Base-by-base conservation (phyloP, 1,140 invertebrate genomes). In the Brachionus rubens region DNA sequence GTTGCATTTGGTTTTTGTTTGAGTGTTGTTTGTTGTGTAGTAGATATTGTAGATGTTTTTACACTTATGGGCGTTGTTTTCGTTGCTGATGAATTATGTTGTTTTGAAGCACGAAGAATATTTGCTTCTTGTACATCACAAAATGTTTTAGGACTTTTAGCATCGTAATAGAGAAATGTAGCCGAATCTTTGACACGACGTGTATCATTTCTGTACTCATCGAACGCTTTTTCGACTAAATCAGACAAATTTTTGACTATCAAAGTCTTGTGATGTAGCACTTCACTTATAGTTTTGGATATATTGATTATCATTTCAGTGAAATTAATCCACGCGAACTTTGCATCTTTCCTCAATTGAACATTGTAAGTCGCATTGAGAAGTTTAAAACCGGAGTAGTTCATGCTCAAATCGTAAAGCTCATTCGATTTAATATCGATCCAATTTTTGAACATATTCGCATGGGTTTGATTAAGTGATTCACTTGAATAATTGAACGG, bases 291-390 rank as follows among this genome's bases (percentile, higher is more conserved):
- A 10, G 50, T 54, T 10, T 33, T 47, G 5, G 68, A 72, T 19
- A 72, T 72, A 36, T 72, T 72, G 6, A 72, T 48, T 3, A 72
- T 72, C 68, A 72, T 72, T 72, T 72, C 68, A 9, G 68, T 72
- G 30, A 72, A 72, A 21, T 72, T 72, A 16, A 72, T 72, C 68
- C 68, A 72, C 9, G 68, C 68, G 33, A 72, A 72, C n/a, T 48
- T 50, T n/a, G 68, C 68, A 10, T 72, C 68, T 48, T 72, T 72
- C 9, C 68, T 30, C 46, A 72, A 33, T 46, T 54, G 68, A 7
- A 72, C 50, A 41, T 72, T 72, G 28, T 72, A 72, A 10, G 68
- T 72, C 28, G 28, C 50, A 24, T 72, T 72, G 12, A 72, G 33
- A 6, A 50, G 68, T 28, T 33, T 50, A 36, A 50, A 72, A 21